Base-by-base conservation (phyloP, 2,797 vertebrate species). In the Poeciliopsis gracilis region DNA sequence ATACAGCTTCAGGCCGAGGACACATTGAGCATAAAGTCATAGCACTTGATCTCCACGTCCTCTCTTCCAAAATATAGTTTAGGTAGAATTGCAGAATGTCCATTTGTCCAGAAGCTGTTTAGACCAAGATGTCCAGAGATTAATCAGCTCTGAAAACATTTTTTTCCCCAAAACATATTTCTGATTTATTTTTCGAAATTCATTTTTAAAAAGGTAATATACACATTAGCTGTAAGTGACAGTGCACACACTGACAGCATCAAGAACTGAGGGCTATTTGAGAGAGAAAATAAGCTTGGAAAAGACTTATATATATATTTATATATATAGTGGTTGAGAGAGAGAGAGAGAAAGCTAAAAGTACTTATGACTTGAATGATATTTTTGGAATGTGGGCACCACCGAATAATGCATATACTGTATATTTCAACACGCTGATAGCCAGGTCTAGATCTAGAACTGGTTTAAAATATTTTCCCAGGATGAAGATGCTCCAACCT, bases 401-500 rank as follows among this genome's bases (percentile, higher is more conserved):
- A 25, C 20, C 36, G 47, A 33, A 45, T 33, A 16, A 67, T 20
- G 16, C 73, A 38, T 73, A 11, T 25, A 36, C 36, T 36, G 36
- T 36, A 41, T 15, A 46, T 46, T 23, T 41, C 20, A 67, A 5
- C 36, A 67, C 11, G 20, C 59, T 5, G 74, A 33, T 69, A 33
- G 36, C 0, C 2, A 47, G 73, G 1, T 53, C 49, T 53, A 53
- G 23, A 53, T 25, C 18, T 25, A 74, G 36, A 36, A 38, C 43
- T 38, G 61, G 15, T 33, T 57, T 80, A 11, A 49, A 28, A 57
- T 47, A 41, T 67, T 77, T 75, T 61, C 28, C 8, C 16, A 70
- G 38, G 71, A n/a, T 2, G 1, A 20, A 46, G 47, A 66, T n/a
- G 6, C 43, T 51, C n/a, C 53, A 30, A 9, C 77, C 51, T 80